Conservation (phyloP, 1,140 invertebrate species). For the Dendroctonus valens region DNA sequence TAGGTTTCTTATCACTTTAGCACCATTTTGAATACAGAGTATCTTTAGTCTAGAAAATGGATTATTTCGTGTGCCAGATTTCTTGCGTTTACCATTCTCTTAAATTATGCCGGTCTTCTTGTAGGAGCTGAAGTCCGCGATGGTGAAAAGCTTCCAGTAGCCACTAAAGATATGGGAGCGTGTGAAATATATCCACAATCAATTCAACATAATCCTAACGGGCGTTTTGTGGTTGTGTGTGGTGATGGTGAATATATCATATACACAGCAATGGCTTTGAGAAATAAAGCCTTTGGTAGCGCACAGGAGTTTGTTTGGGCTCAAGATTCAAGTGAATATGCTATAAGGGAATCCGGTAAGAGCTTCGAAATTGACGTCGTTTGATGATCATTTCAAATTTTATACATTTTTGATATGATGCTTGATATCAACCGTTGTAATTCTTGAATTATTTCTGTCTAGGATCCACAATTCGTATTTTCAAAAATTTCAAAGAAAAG, state of each 20-base stretch:
- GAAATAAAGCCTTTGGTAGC: slow-evolving; percentile 98
- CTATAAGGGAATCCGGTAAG: slow-evolving; percentile 77
- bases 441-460: not conserved
- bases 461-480: slow-evolving; percentile 85
- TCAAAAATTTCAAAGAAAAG: slow-evolving; percentile 98
- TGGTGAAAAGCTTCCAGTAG: slow-evolving; percentile 87
- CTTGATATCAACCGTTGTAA: not conserved
- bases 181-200: slow-evolving; percentile 99
- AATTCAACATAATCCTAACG: slow-evolving; percentile 98
- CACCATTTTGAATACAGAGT: not conserved
- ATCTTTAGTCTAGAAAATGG: not conserved
- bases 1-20: not conserved
- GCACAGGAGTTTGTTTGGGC: slow-evolving; percentile 99
- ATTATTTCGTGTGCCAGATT: not conserved
- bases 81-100: not conserved
- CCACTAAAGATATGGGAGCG: slow-evolving; percentile 98
- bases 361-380: not conserved
- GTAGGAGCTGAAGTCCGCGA: slow-evolving; percentile 76
- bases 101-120: slow-evolving; percentile 6
- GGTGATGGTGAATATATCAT: slow-evolving; percentile 99
- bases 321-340: slow-evolving; percentile 92
- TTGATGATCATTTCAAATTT: not conserved
- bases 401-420: not conserved
- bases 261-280: slow-evolving; percentile 97
- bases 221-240: slow-evolving; percentile 97